These are phyloP conservation scores for Marronus borbonicus DNA, from an alignment of 2,888 invertebrate species.

Conservation along the genomic window DNA sequence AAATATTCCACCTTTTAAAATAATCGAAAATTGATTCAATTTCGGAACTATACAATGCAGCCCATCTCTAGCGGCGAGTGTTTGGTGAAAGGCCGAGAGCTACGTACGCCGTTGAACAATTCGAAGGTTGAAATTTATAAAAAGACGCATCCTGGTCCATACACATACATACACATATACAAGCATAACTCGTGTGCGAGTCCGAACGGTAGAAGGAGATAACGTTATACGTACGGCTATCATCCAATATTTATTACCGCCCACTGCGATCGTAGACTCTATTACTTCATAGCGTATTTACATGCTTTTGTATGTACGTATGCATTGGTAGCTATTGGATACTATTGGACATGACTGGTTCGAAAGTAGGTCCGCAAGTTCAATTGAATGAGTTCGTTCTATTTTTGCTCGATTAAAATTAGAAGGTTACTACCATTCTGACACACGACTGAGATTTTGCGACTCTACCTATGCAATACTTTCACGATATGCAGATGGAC, in stretches of 20 bases:
- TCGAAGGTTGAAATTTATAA: conserved; percentile 64
- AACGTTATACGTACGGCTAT: conserved; percentile 1
- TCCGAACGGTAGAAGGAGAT: conserved; percentile 2
- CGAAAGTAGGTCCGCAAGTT: conserved; percentile 39
- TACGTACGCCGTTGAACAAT: conserved; percentile 52
- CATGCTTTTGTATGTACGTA: background rate
- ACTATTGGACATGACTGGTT: conserved; percentile 19
- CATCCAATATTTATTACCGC: conserved; percentile 36
- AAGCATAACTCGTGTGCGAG: background rate
- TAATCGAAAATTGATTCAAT: background rate
- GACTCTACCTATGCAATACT: no score
- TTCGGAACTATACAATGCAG: background rate
- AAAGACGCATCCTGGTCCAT: conserved; percentile 64
- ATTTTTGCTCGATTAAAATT: conserved; percentile 33
- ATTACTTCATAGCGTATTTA: conserved; percentile 28
- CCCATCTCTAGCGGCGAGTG: conserved; percentile 40
- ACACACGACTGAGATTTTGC: background rate
- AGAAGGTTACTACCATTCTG: conserved; percentile 30
- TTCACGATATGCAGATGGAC: no score
- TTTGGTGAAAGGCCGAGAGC: conserved; percentile 59
- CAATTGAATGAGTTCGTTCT: conserved; percentile 29
- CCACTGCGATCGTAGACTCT: conserved; percentile 24
- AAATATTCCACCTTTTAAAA: no score
- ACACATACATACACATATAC: background rate
- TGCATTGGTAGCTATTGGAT: background rate